phyloP scores from a whole-genome alignment of 2,888 invertebrate species.

The Harpalus rubripes region DNA sequence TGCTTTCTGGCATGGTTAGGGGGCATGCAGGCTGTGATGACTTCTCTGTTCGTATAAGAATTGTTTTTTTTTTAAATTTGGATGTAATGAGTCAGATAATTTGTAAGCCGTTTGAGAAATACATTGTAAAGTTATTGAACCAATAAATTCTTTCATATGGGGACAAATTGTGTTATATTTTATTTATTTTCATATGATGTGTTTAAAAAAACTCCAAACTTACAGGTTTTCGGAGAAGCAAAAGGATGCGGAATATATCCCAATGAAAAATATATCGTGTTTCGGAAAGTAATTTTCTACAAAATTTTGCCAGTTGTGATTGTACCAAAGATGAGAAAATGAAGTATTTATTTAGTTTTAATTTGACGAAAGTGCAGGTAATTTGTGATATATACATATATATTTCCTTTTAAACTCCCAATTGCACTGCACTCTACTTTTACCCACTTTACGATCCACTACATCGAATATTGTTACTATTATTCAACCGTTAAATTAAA shows the following conservation, averaged over 20 bases:
- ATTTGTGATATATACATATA: conserved; percentile 61
- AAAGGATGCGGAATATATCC: conserved; percentile 76
- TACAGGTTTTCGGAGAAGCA: conserved; percentile 76
- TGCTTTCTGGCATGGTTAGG: conserved; percentile 63
- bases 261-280: conserved; percentile 76
- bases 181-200: conserved; percentile 45
- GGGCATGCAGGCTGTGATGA: conserved; percentile 71
- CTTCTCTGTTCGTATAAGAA: conserved; percentile 59
- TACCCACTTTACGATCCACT: conserved; percentile 18
- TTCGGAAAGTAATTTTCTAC: conserved; percentile 69
- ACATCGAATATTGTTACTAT: conserved; percentile 29
- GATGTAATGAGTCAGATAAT: conserved; percentile 53
- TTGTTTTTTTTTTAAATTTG: conserved; percentile 43
- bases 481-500: conserved; percentile 40
- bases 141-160: conserved; percentile 66
- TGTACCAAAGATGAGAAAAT: conserved; percentile 56
- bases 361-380: conserved; percentile 57
- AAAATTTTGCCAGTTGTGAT: conserved; percentile 53
- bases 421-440: conserved; percentile 32
- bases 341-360: conserved; percentile 47
- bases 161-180: conserved; percentile 57
- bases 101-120: conserved; percentile 63
- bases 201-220: conserved; percentile 64
- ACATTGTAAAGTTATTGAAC: conserved; percentile 62
- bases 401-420: conserved; percentile 35